phyloP scores from a whole-genome alignment of 2,797 vertebrate species.

The Smutsia temminckii region DNA sequence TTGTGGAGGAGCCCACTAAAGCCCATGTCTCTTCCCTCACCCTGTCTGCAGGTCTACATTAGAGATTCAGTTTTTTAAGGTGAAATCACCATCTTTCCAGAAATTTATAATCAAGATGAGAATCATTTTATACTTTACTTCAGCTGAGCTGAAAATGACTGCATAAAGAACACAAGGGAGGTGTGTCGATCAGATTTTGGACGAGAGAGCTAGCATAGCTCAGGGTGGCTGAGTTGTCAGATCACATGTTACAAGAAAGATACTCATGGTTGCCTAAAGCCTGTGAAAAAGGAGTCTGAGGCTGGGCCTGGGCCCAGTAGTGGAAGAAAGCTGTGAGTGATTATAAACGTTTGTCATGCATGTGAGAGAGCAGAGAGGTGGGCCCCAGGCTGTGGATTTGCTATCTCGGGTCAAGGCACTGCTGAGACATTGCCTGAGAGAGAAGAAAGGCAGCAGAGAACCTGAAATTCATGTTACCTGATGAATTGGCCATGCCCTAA shows the following conservation, averaged over 20 bases:
- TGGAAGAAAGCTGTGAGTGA: background rate
- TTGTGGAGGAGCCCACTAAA: background rate
- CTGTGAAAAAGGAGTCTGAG: background rate
- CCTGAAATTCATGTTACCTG: background rate
- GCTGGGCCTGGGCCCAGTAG: background rate
- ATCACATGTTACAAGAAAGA: background rate
- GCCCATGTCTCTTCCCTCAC: background rate
- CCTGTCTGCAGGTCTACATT: background rate
- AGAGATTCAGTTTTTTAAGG: background rate
- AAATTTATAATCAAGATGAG: background rate
- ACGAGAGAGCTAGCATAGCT: background rate
- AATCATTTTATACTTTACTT: background rate
- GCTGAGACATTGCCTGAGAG: background rate
- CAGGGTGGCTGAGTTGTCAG: background rate
- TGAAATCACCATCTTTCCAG: background rate
- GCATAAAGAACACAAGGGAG: background rate
- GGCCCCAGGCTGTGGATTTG: background rate
- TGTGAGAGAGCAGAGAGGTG: background rate
- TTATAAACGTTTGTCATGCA: background rate
- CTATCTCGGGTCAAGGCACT: rapidly evolving
- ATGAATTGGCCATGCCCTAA: background rate
- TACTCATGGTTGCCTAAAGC: too few species aligned
- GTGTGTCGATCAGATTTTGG: rapidly evolving
- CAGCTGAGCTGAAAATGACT: background rate
- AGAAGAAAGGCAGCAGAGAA: background rate